Evolutionary conservation across 2,113 vertebrate genomes (phyloP), one percentile per base, ranked within the genome.

Genomic region (Guaruba guarouba): DNA sequence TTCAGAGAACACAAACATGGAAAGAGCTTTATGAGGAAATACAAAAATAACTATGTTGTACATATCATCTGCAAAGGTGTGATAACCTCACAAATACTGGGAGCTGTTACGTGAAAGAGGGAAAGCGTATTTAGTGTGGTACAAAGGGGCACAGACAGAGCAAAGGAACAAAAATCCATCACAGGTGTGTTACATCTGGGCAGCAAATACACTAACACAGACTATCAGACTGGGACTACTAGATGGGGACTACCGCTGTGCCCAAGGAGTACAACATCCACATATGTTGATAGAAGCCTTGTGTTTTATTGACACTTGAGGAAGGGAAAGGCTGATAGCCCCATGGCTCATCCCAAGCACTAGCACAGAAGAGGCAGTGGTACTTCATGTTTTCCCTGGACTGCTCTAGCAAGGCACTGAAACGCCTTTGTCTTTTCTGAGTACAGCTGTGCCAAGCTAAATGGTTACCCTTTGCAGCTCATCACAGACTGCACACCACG

Each of bases 1-100:
- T 96, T 96, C 92, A 96, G 82, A 92, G 85, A 97, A 95, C 82
- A 94, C 49, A 97, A 96, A 94, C 90, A 95, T 29, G 22, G 68
- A 90, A 90, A 83, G 76, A 73, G 69, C 73, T 95, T 93, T 88
- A 88, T 52, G 43, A 90, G 76, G 80, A 95, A 96, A 94, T 71
- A 81, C 8, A 95, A 96, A 97, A 95, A 96, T 96, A 96, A 95
- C 85, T 85, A 48, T 69, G 86, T 28, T 73, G 51, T n/a, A 86
- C 46, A 51, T 49, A 89, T 90, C 0, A 66, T 44, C 61, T 90
- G 85, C 54, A 88, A 71, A 88, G 71, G 77, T 64, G 79, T 59
- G 61, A 92, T 64, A 93, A 82, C 46, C 49, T 94, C 51, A 90
- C 23, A 90, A 77, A 90, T 39, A 61, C 63, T 59, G 70, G 22